Conservation (phyloP, 2,888 invertebrate species). For the Lepidocyrtinus sp. region DNA sequence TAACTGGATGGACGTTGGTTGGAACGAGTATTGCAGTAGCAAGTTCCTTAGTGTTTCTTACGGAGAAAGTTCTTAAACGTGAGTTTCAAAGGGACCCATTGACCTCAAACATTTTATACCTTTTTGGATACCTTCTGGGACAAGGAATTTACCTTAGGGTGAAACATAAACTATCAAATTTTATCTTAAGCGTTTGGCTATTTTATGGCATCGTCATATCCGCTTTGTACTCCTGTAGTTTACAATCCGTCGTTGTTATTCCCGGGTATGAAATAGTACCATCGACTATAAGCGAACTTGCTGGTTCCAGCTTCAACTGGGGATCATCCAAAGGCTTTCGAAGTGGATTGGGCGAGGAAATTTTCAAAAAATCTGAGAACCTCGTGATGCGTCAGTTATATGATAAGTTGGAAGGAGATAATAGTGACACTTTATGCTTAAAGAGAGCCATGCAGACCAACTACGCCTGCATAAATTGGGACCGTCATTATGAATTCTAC, state of each 20-base stretch:
- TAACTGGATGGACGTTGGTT: neutral
- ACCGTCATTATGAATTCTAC: neutral
- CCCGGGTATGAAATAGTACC: neutral
- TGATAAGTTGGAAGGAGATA: neutral
- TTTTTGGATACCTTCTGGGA: conserved; percentile 5
- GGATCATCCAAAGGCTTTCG: conserved; percentile 2
- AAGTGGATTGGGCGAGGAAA: conserved; percentile 1
- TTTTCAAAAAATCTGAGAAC: conserved; percentile 3
- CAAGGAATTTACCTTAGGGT: neutral
- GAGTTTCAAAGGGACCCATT: neutral
- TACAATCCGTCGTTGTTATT: neutral
- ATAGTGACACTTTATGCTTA: neutral
- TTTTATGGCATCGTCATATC: neutral
- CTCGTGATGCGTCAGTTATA: neutral
- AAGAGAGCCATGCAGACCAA: neutral
- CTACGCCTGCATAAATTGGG: conserved; percentile 23
- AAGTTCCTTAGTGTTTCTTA: neutral
- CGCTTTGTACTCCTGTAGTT: neutral
- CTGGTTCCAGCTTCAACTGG: neutral
- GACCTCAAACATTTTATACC: neutral
- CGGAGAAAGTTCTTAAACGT: neutral
- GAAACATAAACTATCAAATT: neutral
- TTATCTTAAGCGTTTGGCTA: neutral
- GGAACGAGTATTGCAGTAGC: neutral
- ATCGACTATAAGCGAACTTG: neutral